Base-by-base conservation (phyloP, 2,113 vertebrate species). In the Uropsilus gracilis region DNA sequence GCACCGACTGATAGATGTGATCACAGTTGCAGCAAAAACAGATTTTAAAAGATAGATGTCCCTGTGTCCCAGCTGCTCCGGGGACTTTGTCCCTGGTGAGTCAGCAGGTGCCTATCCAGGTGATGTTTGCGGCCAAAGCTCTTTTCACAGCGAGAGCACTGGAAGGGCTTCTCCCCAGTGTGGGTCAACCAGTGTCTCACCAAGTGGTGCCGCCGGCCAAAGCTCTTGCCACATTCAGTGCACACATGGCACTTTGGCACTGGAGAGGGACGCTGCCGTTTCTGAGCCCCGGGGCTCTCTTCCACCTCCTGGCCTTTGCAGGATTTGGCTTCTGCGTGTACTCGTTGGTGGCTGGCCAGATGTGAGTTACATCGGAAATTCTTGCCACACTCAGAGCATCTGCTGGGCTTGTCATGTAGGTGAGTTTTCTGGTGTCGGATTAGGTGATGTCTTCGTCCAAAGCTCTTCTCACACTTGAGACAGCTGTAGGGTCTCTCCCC, bases 361-460 rank as follows among this genome's bases (percentile, higher is more conserved):
- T 97, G 97, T 37, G 97, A 96, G 37, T 77, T 97, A 86, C 96
- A 96, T n/a, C 97, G 94, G 83, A 97, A 97, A 93, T 87, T 95
- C 93, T 97, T 98, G 68, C 97, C 97, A 46, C 97, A 97, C 84
- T 97, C 95, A 22, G 97, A 86, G 64, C 96, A 98, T 34, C 95
- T 92, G 86, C 95, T 97, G 32, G 96, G 96, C 61, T 98, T 98
- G 86, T 98, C 97, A 32, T 94, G 97, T 2, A 97, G 77, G 89
- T 97, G 97, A 50, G 96, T 97, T 90, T 97, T 97, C 97, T 97
- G 96, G 90, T 97, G 97, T 53, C 97, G 95, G 34, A 97, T 95
- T 39, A 97, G 86, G 82, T 97, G 97, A 80, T 97, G 97, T 90
- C 97, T 96, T 88, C 97, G 59, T 64, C 97, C 96, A 39, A 97